These are phyloP conservation scores for Mustelus asterias DNA, from an alignment of 2,113 vertebrate genomes.

Conservation along the genomic window DNA sequence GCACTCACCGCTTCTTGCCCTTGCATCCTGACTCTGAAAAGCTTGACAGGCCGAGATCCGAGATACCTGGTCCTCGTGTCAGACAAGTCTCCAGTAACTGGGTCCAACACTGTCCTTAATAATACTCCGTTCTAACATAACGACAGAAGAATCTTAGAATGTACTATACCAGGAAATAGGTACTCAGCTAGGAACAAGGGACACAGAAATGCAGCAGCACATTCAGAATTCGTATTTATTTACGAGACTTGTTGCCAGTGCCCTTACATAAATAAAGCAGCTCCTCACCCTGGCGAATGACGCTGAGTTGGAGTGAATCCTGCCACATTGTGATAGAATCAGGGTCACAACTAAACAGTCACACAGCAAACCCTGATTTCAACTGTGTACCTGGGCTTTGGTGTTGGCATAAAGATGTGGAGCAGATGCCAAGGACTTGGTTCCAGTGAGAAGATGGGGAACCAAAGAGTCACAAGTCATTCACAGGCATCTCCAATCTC, in stretches of 20 bases:
- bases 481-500: background rate
- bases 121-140: constrained; percentile 80
- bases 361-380: background rate
- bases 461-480: background rate
- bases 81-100: constrained; percentile 88
- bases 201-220: background rate
- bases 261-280: background rate
- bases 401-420: background rate
- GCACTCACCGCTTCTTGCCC: constrained; percentile 93
- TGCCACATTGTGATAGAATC: background rate
- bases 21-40: constrained; percentile 95
- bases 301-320: background rate
- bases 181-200: background rate
- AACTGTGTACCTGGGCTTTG: background rate
- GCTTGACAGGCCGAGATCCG: constrained; percentile 90
- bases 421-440: background rate
- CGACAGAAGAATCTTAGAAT: background rate
- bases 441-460: background rate
- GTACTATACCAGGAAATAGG: background rate
- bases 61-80: constrained; percentile 93
- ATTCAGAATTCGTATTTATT: background rate
- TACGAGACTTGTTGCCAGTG: background rate
- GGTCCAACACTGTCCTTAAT: constrained; percentile 87
- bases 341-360: background rate
- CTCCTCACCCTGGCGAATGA: background rate